A percentile compares a stretch with the other conserved stretches of the same genome.
Evolutionary conservation across 2,113 vertebrate species (phyloP).

Genomic region (Ictalurus punctatus): DNA sequence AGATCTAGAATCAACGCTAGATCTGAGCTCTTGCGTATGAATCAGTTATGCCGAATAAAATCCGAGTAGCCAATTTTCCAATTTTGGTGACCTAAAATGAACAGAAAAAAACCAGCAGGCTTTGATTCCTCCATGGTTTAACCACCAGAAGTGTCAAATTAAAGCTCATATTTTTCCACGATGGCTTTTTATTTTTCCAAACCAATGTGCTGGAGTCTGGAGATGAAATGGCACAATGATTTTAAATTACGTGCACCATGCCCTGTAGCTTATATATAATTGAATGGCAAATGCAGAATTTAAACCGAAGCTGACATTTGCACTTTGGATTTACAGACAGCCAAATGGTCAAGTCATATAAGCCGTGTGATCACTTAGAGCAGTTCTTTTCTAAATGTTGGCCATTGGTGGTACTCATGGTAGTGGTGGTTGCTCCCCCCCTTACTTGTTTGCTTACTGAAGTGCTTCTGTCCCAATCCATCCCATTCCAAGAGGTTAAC

Average conservation of each 20-base stretch:
- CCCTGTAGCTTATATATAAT: not conserved
- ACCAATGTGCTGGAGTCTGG: not conserved
- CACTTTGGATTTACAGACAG: not conserved
- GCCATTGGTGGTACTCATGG: not conserved
- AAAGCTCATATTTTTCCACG: not conserved
- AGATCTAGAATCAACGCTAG: not conserved
- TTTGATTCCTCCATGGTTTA: not conserved
- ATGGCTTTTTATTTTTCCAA: not conserved
- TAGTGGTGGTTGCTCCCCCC: not conserved
- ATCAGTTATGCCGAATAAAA: not conserved
- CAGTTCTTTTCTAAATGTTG: not conserved
- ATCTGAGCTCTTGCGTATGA: not conserved
- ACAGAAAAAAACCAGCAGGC: not conserved
- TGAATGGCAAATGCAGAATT: not conserved
- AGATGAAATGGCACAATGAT: not conserved
- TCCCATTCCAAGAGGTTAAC: constrained; percentile 6
- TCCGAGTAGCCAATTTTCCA: not conserved
- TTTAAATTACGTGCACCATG: not conserved
- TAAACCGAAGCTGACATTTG: not conserved
- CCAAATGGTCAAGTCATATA: not conserved
- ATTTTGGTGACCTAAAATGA: constrained; percentile 1
- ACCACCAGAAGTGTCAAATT: not conserved
- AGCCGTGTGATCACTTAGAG: not conserved
- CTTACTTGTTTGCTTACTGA: not conserved
- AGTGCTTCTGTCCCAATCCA: not conserved